Percentiles rank a stretch among this genome's conserved stretches.
phyloP scores from a whole-genome alignment of 2,113 vertebrate species.

The Nannobrachium achirus region DNA sequence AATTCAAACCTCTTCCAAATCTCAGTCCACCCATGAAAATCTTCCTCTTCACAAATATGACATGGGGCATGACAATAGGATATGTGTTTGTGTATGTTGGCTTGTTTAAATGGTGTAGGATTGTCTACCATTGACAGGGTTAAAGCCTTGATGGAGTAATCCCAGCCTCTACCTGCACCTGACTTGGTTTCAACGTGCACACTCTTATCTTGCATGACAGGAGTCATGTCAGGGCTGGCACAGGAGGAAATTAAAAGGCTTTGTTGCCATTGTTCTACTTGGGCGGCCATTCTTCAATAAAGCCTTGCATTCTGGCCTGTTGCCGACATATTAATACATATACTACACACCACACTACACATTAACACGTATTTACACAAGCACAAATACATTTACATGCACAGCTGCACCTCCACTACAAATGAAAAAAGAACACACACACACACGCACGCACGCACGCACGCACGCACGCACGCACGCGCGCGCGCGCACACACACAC shows the following conservation, averaged over 20 bases:
- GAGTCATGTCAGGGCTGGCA: slow-evolving; percentile 23
- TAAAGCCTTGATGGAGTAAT: slow-evolving; percentile 46
- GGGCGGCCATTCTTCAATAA: slow-evolving; percentile 47
- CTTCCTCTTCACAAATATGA: too few relatives aligned
- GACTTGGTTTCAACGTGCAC: slow-evolving; percentile 14
- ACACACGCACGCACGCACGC: neutral
- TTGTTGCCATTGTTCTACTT: slow-evolving; percentile 41
- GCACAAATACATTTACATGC: too few relatives aligned
- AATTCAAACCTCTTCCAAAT: too few relatives aligned
- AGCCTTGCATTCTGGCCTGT: slow-evolving; percentile 33
- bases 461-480: neutral
- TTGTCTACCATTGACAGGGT: slow-evolving; percentile 2
- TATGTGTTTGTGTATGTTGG: neutral
- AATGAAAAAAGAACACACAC: neutral
- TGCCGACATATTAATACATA: neutral
- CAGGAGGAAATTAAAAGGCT: slow-evolving; percentile 69
- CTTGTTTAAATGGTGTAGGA: neutral
- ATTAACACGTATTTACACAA: too few relatives aligned
- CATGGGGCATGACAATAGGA: neutral
- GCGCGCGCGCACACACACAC: neutral
- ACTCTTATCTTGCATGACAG: slow-evolving; percentile 46
- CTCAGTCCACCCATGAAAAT: slow-evolving; percentile 21
- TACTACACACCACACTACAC: too few relatives aligned
- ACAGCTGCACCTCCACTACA: too few relatives aligned
- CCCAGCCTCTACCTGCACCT: slow-evolving; percentile 25